Percentiles rank a stretch among this genome's conserved stretches.
Evolutionary conservation across 2,888 invertebrate species (phyloP).

Genomic region (Agrotis segetum): DNA sequence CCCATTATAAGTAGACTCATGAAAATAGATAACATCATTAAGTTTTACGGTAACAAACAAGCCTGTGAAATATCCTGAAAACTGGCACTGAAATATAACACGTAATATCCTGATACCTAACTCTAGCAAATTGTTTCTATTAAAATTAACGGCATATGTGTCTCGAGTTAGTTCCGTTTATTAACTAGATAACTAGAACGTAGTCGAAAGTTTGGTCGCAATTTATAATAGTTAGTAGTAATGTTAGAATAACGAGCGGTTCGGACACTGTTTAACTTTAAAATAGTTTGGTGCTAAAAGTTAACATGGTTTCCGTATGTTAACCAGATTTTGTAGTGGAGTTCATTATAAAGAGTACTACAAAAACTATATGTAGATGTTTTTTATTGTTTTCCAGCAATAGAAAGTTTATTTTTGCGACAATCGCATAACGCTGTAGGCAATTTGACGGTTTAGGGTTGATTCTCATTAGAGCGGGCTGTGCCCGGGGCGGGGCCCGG

Average conservation of each 20-base stretch:
- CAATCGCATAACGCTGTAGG: no score
- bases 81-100: neutral
- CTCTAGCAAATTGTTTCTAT: neutral
- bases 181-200: slow-evolving; percentile 1
- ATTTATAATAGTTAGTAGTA: slow-evolving; percentile 19
- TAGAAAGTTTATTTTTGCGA: no score
- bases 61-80: neutral
- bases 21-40: no score
- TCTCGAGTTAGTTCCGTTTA: slow-evolving; percentile 12
- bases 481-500: no score
- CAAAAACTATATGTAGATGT: no score
- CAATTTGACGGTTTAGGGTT: no score
- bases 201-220: slow-evolving; percentile 6
- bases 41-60: neutral
- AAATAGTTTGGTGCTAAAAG: slow-evolving; percentile 12
- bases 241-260: neutral
- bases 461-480: no score
- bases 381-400: no score
- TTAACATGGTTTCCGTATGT: slow-evolving; percentile 6
- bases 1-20: no score
- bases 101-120: neutral
- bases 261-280: neutral
- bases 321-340: neutral
- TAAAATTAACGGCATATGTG: slow-evolving; percentile 9
- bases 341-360: no score